Conservation (phyloP, 2,888 invertebrate species). For the Thysanoteuthis rhombus region DNA sequence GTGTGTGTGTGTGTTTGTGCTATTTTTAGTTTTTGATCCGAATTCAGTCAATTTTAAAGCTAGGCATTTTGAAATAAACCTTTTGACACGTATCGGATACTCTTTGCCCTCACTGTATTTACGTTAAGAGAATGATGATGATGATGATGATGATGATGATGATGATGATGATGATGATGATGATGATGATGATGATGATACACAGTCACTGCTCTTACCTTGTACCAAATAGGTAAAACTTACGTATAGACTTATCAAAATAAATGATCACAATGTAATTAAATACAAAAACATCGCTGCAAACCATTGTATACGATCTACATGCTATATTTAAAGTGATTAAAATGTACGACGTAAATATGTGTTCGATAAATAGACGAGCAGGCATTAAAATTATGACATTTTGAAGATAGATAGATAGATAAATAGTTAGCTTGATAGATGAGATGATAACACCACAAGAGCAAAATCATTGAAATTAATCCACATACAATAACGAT, state of each 20-base stretch:
- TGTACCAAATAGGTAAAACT: neutral
- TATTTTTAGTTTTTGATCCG: too few relatives aligned
- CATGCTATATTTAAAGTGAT: neutral
- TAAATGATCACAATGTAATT: neutral
- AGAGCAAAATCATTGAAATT: neutral
- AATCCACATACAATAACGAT: neutral
- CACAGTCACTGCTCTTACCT: neutral
- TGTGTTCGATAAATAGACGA: neutral
- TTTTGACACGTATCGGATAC: too few relatives aligned
- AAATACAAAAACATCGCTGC: neutral
- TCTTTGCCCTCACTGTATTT: too few relatives aligned
- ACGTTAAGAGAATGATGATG: too few relatives aligned
- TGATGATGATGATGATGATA: too few relatives aligned
- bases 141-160: too few relatives aligned
- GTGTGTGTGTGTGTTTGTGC: too few relatives aligned
- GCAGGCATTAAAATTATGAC: too few relatives aligned
- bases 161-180: too few relatives aligned
- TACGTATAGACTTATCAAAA: neutral
- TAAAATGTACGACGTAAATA: neutral
- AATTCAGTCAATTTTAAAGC: too few relatives aligned
- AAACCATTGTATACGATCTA: neutral
- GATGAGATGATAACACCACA: neutral
- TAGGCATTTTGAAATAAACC: too few relatives aligned
- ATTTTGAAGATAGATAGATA: slow-evolving; percentile 12
- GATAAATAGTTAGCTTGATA: neutral